phyloP scores from a whole-genome alignment of 1,140 invertebrate genomes.

The Homarus americanus region DNA sequence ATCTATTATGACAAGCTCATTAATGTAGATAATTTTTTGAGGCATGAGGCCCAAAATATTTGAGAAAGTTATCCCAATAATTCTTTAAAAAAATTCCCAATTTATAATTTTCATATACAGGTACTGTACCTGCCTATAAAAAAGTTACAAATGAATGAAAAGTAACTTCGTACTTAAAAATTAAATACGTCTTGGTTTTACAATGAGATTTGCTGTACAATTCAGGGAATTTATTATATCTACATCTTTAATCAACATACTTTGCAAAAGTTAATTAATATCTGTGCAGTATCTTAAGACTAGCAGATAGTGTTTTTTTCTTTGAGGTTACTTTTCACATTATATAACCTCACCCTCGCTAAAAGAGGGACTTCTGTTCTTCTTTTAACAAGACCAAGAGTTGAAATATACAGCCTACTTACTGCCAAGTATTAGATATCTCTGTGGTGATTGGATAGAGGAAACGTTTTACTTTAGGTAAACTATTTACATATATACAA shows the following conservation, averaged over 20 bases:
- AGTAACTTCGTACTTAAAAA: too few species aligned
- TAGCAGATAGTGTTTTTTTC: neutral
- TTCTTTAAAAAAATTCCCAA: neutral
- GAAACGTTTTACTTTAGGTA: neutral
- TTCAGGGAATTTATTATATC: neutral
- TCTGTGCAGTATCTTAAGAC: neutral
- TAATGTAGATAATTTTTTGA: neutral
- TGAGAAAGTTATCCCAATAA: neutral
- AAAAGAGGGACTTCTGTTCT: neutral
- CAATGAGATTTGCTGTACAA: too few species aligned
- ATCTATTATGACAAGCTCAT: neutral
- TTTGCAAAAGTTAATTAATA: neutral
- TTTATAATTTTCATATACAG: neutral
- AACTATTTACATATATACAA: constrained; percentile 52
- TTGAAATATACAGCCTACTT: neutral
- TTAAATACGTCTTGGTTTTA: neutral
- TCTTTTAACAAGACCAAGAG: neutral
- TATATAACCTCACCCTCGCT: neutral
- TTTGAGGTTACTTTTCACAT: neutral
- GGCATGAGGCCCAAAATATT: neutral
- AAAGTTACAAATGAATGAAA: too few species aligned
- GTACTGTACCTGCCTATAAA: too few species aligned
- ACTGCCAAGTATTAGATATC: neutral
- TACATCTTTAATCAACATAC: neutral
- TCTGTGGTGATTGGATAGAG: neutral